phyloP scores from a whole-genome alignment of 2,113 vertebrate species.

The Stegastes partitus region DNA sequence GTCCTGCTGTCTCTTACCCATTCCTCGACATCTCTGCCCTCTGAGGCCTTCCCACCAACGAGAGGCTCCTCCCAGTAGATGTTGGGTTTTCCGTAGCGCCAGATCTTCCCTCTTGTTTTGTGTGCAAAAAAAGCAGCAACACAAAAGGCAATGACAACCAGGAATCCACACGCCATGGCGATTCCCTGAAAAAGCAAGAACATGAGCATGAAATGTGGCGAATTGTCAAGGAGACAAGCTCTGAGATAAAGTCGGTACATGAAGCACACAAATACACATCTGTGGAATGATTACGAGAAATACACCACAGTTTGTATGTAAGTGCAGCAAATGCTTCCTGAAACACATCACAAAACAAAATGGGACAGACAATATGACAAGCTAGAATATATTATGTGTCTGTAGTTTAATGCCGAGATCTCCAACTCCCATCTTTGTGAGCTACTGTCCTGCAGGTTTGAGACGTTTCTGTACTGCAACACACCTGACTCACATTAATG shows the following conservation, averaged over 20 bases:
- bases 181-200: constrained; percentile 82
- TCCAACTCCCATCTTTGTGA: too few relatives aligned
- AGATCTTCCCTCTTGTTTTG: constrained; percentile 90
- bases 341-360: too few relatives aligned
- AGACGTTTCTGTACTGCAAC: too few relatives aligned
- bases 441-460: too few relatives aligned
- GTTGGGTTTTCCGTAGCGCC: constrained; percentile 89
- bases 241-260: constrained; percentile 21
- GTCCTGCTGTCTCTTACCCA: constrained; percentile 86
- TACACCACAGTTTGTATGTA: not conserved
- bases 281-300: not conserved
- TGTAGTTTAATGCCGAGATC: too few relatives aligned
- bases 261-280: constrained; percentile 12
- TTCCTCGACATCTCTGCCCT: constrained; percentile 92
- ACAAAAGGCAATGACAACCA: constrained; percentile 86
- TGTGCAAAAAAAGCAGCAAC: constrained; percentile 88
- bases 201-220: constrained; percentile 7
- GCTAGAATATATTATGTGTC: too few relatives aligned
- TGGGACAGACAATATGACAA: too few relatives aligned
- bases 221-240: constrained; percentile 39
- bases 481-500: too few relatives aligned
- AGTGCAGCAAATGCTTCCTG: too few relatives aligned
- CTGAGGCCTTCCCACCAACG: constrained; percentile 70
- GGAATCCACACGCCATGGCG: constrained; percentile 91
- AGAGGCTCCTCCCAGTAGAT: constrained; percentile 89